Evolutionary conservation across 2,113 vertebrate genomes (phyloP), one percentile per base, ranked within the genome.

Genomic region (Okapia johnstoni): DNA sequence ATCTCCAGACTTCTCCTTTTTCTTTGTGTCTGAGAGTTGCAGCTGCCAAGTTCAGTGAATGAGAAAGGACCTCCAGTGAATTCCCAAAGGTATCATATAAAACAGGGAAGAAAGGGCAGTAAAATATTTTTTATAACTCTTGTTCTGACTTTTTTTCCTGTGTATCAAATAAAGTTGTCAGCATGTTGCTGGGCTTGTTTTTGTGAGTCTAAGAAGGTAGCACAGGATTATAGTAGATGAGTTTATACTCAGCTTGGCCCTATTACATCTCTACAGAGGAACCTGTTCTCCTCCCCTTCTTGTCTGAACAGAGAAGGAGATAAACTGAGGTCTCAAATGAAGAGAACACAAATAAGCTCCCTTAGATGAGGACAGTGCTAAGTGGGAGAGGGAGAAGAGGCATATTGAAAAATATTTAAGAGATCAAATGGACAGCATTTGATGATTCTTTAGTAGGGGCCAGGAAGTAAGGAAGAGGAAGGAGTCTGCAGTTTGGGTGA

Each of bases 131-230:
- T 81, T 94, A 76, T 85, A 83, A 73, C 28, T 81, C 76, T 91
- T 79, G n/a, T 26, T 84, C 70, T 70, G 63, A 70, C n/a, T 63
- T 25, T 33, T 66, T 85, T 81, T 94, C 81, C 50, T 87, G 36
- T 96, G 30, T 92, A 30, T 79, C 95, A 91, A 93, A 33, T 85
- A 96, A 70, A 73, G 8, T 76, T 94, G 58, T 88, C 30, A 58
- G 21, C 16, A 60, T 93, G 48, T 93, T 57, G 7, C 36, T 86
- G 21, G 4, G 7, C 57, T 86, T 83, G 30, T 93, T 91, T 91
- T 70, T 77, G 2, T 77, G 85, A 86, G 30, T 93, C 40, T 83
- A 36, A 40, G 48, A 85, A 90, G 57, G 33, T 40, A 83, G 15
- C 83, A 85, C 95, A 84, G 15, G 50, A 19, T 87, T 40, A 6